These are phyloP conservation scores for Sinocyclocheilus maitianheensis DNA, from an alignment of 2,113 vertebrate genomes.

Conservation along the genomic window DNA sequence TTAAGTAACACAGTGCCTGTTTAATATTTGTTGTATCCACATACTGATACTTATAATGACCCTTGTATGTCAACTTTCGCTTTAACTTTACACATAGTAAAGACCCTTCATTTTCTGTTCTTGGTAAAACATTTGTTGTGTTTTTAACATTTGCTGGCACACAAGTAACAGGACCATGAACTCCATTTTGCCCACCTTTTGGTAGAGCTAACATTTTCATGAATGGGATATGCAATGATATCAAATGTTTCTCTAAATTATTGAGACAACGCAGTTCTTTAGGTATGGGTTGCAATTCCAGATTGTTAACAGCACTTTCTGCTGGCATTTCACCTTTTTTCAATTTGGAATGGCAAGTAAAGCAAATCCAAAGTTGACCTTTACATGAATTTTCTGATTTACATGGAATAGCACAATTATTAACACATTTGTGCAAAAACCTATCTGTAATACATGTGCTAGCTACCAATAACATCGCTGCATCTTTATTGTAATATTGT, in stretches of 20 bases:
- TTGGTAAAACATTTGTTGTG: background rate
- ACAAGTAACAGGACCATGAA: constrained; percentile 4
- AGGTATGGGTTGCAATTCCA: no score
- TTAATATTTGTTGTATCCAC: constrained; percentile 1
- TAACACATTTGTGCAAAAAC: constrained; percentile 29
- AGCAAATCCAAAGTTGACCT: constrained; percentile 24
- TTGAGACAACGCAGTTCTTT: no score
- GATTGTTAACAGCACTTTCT: constrained; percentile 29
- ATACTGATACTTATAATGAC: constrained; percentile 42
- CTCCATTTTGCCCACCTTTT: constrained; percentile 39
- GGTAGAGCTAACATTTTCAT: constrained; percentile 40
- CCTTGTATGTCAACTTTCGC: constrained; percentile 27
- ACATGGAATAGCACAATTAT: background rate
- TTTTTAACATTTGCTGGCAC: background rate
- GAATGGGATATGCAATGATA: background rate
- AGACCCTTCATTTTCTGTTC: background rate
- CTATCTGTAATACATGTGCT: constrained; percentile 9
- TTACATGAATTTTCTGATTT: no score
- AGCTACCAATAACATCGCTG: background rate
- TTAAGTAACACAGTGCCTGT: constrained; percentile 23
- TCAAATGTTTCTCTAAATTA: no score
- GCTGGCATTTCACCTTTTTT: constrained; percentile 24
- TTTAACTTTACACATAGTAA: constrained; percentile 34
- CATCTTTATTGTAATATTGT: background rate
- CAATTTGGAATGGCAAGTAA: constrained; percentile 18